Evolutionary conservation across 1,140 invertebrate species (phyloP).

Genomic region (Neodiprion virginianus): DNA sequence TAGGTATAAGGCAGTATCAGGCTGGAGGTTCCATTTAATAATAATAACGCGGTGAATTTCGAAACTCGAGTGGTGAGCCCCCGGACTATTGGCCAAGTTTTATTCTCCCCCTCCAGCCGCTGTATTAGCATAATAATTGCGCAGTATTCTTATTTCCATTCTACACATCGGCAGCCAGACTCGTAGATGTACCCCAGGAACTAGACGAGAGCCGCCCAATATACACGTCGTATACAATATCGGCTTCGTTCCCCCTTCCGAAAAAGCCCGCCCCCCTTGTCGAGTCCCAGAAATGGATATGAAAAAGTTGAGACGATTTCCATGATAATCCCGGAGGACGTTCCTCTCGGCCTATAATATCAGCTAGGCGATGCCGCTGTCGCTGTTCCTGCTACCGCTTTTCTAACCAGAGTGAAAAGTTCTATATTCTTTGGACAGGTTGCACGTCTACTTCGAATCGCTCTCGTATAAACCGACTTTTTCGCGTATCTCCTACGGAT

Average conservation of each 20-base stretch:
- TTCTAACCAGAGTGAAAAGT: neutral
- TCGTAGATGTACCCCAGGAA: neutral
- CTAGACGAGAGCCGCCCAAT: neutral
- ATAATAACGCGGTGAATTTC: conserved; percentile 40
- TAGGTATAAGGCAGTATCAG: conserved; percentile 25
- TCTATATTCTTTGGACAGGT: neutral
- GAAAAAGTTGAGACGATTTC: conserved; percentile 29
- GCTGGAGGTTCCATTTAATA: conserved; percentile 56
- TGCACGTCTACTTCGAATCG: no score
- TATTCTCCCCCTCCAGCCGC: neutral
- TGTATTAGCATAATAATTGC: conserved; percentile 57
- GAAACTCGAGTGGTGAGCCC: neutral
- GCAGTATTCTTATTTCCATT: conserved; percentile 9
- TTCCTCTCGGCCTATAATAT: conserved; percentile 19
- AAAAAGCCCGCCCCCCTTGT: neutral
- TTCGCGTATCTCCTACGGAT: no score
- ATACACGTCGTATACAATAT: neutral
- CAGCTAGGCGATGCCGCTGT: conserved; percentile 37
- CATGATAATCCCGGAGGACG: conserved; percentile 35
- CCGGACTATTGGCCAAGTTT: neutral
- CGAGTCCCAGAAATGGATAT: conserved; percentile 22
- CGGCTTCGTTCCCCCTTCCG: neutral
- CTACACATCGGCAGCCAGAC: neutral
- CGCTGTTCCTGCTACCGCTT: neutral
- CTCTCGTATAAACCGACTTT: no score